A percentile compares a stretch with the other conserved stretches of the same genome.
These are phyloP conservation scores for Machimus rusticus DNA, from an alignment of 2,888 invertebrate genomes.

Conservation along the genomic window DNA sequence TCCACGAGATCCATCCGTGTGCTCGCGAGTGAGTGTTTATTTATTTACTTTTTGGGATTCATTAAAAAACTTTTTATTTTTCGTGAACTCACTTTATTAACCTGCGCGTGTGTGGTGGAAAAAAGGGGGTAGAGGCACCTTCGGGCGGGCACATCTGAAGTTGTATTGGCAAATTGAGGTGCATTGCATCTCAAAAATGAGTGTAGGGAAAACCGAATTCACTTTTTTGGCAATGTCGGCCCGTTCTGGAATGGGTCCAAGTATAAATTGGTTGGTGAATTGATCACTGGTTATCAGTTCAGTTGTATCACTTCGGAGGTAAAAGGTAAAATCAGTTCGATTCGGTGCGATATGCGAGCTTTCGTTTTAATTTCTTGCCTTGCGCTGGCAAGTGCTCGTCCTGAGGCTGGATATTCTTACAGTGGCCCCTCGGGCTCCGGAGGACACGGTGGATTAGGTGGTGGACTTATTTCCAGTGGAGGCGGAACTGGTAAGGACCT, in stretches of 20 bases:
- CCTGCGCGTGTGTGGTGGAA: neutral
- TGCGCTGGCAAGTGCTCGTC: constrained; percentile 48
- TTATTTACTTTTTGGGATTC: constrained; percentile 11
- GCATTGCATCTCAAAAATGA: constrained; percentile 17
- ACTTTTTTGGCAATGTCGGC: constrained; percentile 26
- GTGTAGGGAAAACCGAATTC: constrained; percentile 34
- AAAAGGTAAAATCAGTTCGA: constrained; percentile 54
- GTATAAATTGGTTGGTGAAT: constrained; percentile 36
- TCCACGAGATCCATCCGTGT: neutral
- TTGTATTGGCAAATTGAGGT: constrained; percentile 14
- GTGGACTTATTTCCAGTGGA: neutral
- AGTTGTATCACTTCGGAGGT: constrained; percentile 65
- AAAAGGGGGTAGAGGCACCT: constrained; percentile 26
- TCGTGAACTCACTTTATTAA: constrained; percentile 26
- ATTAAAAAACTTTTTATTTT: neutral
- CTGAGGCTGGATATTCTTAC: constrained; percentile 50
- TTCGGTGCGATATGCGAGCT: constrained; percentile 43
- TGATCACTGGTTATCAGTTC: constrained; percentile 38
- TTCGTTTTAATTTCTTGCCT: constrained; percentile 49
- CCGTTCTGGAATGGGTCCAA: constrained; percentile 37
- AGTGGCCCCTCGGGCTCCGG: constrained; percentile 61
- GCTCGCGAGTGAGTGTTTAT: constrained; percentile 7
- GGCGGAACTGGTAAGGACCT: constrained; percentile 8
- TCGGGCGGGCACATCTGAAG: neutral
- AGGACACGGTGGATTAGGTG: constrained; percentile 54